These are phyloP conservation scores for Aphrocallistes beatrix DNA, from an alignment of 37 sponge, comb jelly and placozoan species.

Conservation along the genomic window DNA sequence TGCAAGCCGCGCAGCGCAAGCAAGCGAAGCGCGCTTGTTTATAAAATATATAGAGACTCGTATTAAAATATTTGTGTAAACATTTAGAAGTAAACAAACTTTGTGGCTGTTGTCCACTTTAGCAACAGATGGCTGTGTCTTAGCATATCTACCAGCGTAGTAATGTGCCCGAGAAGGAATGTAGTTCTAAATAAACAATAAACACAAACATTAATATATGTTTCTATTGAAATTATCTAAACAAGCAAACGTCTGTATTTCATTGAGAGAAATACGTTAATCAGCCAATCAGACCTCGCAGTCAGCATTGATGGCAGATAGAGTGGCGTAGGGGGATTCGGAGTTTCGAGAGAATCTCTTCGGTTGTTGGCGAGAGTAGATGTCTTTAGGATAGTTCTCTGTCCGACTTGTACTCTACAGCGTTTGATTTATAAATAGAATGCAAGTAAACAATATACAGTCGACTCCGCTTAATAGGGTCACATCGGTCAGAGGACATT, in stretches of 20 bases:
- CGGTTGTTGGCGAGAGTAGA: not conserved
- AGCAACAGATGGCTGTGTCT: not conserved
- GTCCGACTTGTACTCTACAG: not conserved
- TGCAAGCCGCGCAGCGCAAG: no score
- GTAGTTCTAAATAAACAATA: no score
- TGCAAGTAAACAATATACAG: not conserved
- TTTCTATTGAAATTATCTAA: no score
- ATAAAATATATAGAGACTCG: no score
- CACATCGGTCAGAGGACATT: no score
- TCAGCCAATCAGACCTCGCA: not conserved
- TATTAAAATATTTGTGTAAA: no score
- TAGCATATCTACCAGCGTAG: not conserved
- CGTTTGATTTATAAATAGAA: not conserved
- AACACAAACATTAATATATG: no score
- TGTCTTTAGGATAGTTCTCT: slow-evolving; percentile 2
- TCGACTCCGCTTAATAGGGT: no score
- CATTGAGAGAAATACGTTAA: no score
- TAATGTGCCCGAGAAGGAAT: slow-evolving; percentile 10
- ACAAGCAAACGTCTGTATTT: no score
- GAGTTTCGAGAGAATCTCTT: slow-evolving; percentile 13
- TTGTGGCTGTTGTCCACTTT: not conserved
- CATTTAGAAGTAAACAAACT: no score
- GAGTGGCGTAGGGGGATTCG: slow-evolving; percentile 16
- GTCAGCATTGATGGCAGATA: not conserved
- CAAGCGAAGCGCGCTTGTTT: no score